Evolutionary conservation across 2,888 invertebrate species (phyloP), one percentile per base, ranked within the genome.

Genomic region (Amorpha juglandis): DNA sequence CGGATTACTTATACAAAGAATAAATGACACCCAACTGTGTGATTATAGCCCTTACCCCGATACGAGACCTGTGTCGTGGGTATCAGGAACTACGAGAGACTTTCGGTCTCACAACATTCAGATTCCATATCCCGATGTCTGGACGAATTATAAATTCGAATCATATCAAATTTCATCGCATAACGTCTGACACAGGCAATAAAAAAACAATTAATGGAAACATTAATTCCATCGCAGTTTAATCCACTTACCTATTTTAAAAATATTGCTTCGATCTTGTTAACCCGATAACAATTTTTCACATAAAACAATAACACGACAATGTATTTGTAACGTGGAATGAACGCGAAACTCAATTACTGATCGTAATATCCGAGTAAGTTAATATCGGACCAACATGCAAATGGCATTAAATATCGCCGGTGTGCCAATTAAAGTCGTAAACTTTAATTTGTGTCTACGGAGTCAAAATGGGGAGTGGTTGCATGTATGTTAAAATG

Each of bases 371-470:
- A 83, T 78, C 75, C 69, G 71, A 70, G 79, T 79, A 81, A 83
- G 78, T 83, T 84, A 87, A 88, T 85, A 83, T 75, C 73, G 71
- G 77, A 79, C 71, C 82, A 84, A 86, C 88, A 87, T 87, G 87
- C 87, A 86, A 89, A 90, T 86, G 79, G 77, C 83, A 86, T 87
- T 88, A 88, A 86, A 88, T 88, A 88, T 86, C 76, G 82, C 82
- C 74, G 77, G 83, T 75, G 79, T 78, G 79, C 82, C 86, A 87
- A 87, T 89, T 88, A 78, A 82, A 88, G 80, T 84, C 83, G 80
- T 83, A 84, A 86, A 87, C 85, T 89, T 88, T 84, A 88, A 89
- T 89, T 90, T 87, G 84, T 88, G 89, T 89, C 87, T 86, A 88
- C 87, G 81, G 82, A 80, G 75, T 79, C 77, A 78, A 85, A 86